Percentiles rank a stretch among this genome's conserved stretches.
phyloP scores from a whole-genome alignment of 2,797 vertebrate species.

The Pangasius larnaudii region DNA sequence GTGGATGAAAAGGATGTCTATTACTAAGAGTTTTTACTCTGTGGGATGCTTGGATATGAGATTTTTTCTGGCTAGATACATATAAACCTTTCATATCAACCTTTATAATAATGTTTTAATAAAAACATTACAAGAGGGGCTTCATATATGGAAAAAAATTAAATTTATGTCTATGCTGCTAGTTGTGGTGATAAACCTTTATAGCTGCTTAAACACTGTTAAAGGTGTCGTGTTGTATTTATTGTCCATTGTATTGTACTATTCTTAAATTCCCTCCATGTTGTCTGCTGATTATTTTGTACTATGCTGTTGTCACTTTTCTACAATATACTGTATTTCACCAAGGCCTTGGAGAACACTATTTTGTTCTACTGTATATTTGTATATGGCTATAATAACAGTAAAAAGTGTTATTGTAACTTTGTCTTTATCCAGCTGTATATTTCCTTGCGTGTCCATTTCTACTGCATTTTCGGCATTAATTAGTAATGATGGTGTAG shows the following conservation, averaged over 20 bases:
- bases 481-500: neutral
- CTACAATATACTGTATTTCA: neutral
- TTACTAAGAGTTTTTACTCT: neutral
- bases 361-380: neutral
- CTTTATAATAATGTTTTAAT: neutral
- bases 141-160: neutral
- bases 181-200: neutral
- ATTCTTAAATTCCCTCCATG: no score
- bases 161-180: neutral
- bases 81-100: neutral
- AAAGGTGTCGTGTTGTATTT: neutral
- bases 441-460: no score
- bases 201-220: neutral
- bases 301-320: neutral
- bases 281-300: neutral
- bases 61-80: neutral
- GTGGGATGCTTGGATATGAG: slow-evolving; percentile 6
- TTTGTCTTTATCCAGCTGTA: neutral
- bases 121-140: neutral
- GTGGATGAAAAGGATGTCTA: neutral
- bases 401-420: neutral
- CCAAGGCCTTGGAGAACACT: neutral
- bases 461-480: neutral
- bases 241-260: neutral
- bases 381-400: neutral